phyloP scores from a whole-genome alignment of 2,888 invertebrate species.

The Campoletis raptor region DNA sequence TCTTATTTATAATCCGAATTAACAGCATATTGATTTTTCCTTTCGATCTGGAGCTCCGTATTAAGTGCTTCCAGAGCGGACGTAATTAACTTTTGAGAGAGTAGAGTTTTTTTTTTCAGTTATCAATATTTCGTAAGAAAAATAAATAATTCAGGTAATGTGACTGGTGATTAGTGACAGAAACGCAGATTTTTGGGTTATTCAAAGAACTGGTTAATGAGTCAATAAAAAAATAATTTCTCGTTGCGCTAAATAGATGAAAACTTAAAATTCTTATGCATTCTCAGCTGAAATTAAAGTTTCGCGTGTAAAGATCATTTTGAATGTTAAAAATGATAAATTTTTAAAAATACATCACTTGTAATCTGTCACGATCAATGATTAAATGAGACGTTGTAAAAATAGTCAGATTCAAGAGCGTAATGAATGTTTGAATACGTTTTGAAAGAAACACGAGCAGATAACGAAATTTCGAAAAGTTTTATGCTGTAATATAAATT shows the following conservation, averaged over 20 bases:
- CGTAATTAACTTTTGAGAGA: neutral
- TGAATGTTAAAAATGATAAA: neutral
- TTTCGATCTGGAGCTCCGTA: neutral
- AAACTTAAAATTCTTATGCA: neutral
- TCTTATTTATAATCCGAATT: conserved; percentile 8
- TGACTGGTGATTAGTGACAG: neutral
- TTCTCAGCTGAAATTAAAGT: neutral
- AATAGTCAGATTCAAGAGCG: conserved; percentile 12
- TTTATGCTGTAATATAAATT: conserved; percentile 46
- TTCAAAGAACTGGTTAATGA: neutral
- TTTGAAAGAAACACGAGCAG: conserved; percentile 19
- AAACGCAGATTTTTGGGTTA: neutral
- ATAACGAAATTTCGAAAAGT: conserved; percentile 44
- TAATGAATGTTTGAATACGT: conserved; percentile 27
- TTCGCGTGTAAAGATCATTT: neutral
- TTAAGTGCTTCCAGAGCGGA: neutral
- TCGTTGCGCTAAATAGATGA: neutral
- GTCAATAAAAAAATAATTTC: neutral
- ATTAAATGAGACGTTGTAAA: conserved; percentile 1
- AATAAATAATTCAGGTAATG: neutral
- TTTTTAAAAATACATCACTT: neutral
- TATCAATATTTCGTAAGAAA: neutral
- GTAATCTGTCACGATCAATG: conserved; percentile 8
- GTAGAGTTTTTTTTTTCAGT: neutral
- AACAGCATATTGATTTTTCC: neutral